Evolutionary conservation across 2,113 vertebrate genomes (phyloP), one percentile per base, ranked within the genome.

Genomic region (Prunella fulvescens): DNA sequence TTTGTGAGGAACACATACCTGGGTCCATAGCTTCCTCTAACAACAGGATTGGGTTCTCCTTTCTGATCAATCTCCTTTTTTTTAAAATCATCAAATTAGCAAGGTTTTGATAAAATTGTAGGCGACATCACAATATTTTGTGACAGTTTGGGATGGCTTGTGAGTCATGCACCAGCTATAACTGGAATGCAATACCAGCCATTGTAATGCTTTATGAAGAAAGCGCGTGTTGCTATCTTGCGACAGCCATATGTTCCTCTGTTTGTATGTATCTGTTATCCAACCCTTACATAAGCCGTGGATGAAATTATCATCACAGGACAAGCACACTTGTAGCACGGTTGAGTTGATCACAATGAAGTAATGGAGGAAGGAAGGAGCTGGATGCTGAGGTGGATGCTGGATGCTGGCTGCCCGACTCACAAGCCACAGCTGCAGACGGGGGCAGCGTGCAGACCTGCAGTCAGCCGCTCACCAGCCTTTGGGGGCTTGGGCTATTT

Each of bases 261-360:
- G 95, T 81, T 77, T 72, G 53, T 24, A 26, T 44, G 16, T 42
- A 44, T 82, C 48, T 76, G 66, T 76, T 77, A 97, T 25, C 91
- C 90, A 93, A 58, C 26, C 81, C 91, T 96, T 88, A 91, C 79
- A 93, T 88, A 93, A 94, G 91, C 93, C 26, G 54, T 65, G 57
- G 91, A 82, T 78, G 81, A 85, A 95, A 87, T 87, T 89, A 95
- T 85, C 93, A 61, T 56, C 81, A 40, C 77, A 42, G 84, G 67
- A 73, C 87, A 65, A 81, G 81, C 65, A 87, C 54, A 62, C 91
- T 61, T 56, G 48, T 28, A 65, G 77, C 91, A 92, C 9, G 31
- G 56, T 14, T 72, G 84, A 87, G 73, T 11, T 19, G 91, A 61
- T 56, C 23, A 40, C 76, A 84, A 71, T 9, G 69, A 64, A 87